These are phyloP conservation scores for Mustelus asterias DNA, from an alignment of 2,113 vertebrate genomes.

Conservation along the genomic window DNA sequence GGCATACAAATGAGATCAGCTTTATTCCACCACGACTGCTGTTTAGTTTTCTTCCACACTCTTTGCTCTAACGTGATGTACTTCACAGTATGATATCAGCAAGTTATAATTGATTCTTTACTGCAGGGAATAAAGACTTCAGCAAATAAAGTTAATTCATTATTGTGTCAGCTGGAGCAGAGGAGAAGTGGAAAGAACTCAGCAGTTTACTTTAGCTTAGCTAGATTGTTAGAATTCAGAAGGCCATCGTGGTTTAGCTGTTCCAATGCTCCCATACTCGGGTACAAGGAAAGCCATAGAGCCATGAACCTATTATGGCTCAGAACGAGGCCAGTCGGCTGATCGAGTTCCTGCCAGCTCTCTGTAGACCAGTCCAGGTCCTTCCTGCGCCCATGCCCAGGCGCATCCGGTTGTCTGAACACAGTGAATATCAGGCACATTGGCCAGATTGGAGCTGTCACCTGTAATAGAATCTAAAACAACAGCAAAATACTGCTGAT, in stretches of 20 bases:
- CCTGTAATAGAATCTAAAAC: neutral
- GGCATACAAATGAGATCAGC: neutral
- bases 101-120: slow-evolving; percentile 29
- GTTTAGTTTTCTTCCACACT: neutral
- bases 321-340: neutral
- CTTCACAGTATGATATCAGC: slow-evolving; percentile 18
- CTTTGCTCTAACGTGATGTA: neutral
- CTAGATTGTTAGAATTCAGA: neutral
- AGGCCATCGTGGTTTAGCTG: neutral
- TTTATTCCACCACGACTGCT: neutral
- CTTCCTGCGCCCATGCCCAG: neutral
- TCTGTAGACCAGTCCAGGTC: neutral
- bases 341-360: neutral
- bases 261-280: neutral
- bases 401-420: neutral
- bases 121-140: slow-evolving; percentile 5
- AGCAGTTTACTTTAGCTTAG: neutral
- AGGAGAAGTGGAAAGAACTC: neutral
- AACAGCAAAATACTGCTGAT: too few species aligned
- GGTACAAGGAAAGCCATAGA: neutral
- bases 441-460: neutral
- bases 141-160: slow-evolving; percentile 27
- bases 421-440: too few species aligned
- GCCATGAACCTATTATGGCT: neutral
- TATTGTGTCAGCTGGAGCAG: slow-evolving; percentile 26